Conservation (phyloP, 1,140 invertebrate genomes). For the Drosophila leontia region DNA sequence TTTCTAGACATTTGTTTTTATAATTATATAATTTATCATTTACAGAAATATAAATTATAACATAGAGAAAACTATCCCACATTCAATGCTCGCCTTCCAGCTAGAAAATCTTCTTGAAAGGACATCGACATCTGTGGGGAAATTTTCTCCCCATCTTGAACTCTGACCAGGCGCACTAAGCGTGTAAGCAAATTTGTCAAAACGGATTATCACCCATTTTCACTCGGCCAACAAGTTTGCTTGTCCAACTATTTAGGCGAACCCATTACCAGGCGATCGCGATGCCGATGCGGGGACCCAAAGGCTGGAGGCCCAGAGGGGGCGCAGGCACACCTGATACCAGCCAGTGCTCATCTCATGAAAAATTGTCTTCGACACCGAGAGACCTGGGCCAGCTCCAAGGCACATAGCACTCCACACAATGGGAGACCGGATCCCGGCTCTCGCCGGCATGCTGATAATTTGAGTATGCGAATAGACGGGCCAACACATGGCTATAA, state of each 20-base stretch:
- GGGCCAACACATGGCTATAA: constrained; percentile 45
- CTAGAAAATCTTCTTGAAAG: constrained; percentile 3
- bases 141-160: constrained; percentile 67
- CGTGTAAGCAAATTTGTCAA: constrained; percentile 83
- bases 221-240: constrained; percentile 60
- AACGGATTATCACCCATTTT: constrained; percentile 84
- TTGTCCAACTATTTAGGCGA: constrained; percentile 76
- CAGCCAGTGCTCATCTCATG: constrained; percentile 63
- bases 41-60: neutral
- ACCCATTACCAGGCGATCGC: constrained; percentile 66
- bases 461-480: constrained; percentile 82
- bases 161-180: constrained; percentile 66
- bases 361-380: constrained; percentile 82
- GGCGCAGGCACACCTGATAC: constrained; percentile 67
- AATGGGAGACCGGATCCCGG: constrained; percentile 51
- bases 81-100: neutral
- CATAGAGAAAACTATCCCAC: neutral
- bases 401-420: constrained; percentile 41
- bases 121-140: constrained; percentile 35
- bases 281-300: constrained; percentile 23
- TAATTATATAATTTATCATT: too few relatives aligned
- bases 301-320: neutral
- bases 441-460: constrained; percentile 67
- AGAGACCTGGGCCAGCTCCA: constrained; percentile 49
- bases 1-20: neutral